These are phyloP conservation scores for Synanthedon formicaeformis DNA, from an alignment of 2,888 invertebrate species.

Conservation along the genomic window DNA sequence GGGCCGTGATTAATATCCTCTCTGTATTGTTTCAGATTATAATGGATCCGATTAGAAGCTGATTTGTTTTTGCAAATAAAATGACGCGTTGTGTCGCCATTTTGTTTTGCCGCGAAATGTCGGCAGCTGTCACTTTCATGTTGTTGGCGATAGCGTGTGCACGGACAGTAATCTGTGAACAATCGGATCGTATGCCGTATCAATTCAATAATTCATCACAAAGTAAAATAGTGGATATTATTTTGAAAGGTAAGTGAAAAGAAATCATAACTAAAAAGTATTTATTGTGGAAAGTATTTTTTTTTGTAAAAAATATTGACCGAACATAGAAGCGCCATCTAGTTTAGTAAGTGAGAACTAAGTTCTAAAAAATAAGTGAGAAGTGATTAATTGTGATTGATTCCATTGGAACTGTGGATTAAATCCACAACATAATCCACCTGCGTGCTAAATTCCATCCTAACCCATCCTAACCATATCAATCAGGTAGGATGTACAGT, in stretches of 20 bases:
- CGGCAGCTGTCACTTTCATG: constrained; percentile 39
- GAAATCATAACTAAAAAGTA: too few species aligned
- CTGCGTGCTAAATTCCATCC: too few species aligned
- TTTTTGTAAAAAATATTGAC: too few species aligned
- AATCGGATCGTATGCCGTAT: background rate
- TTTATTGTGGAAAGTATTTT: too few species aligned
- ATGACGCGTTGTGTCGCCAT: constrained; percentile 45
- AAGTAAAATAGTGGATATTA: constrained; percentile 27
- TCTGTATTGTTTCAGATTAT: constrained; percentile 52
- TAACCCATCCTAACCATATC: too few species aligned
- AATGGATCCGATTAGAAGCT: constrained; percentile 59
- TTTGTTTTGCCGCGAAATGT: constrained; percentile 59
- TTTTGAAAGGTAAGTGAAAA: constrained; percentile 38
- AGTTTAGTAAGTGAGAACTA: too few species aligned
- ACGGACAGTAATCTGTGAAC: constrained; percentile 29
- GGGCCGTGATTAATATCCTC: background rate
- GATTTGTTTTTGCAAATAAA: constrained; percentile 35
- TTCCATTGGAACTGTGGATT: too few species aligned
- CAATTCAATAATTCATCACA: background rate
- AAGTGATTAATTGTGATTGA: too few species aligned
- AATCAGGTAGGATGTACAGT: too few species aligned
- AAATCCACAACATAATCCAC: too few species aligned
- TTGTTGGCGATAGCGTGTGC: constrained; percentile 36
- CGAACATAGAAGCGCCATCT: too few species aligned
- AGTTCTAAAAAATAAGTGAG: too few species aligned